Conservation (phyloP, 2,797 vertebrate species). For the Paguma larvata region DNA sequence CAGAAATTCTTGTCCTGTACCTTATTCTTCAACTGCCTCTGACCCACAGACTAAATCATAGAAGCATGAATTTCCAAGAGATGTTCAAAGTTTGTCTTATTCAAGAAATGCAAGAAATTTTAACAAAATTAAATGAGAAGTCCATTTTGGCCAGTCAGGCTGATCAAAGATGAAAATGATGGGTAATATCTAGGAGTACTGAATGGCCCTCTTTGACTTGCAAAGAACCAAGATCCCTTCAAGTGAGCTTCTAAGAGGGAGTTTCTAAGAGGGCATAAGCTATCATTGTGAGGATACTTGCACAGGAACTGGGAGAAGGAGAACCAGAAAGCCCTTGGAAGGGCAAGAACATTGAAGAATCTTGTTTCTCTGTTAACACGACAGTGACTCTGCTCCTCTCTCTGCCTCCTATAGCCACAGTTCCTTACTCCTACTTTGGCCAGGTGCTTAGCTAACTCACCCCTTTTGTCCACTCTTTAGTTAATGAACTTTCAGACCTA, state of each 20-base stretch:
- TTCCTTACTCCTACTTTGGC: not conserved
- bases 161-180: not conserved
- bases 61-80: not conserved
- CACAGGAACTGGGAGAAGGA: not conserved
- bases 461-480: not conserved
- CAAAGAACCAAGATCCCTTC: not conserved
- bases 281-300: not conserved
- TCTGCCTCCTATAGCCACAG: not conserved
- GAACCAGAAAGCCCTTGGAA: not conserved
- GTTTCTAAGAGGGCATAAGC: not conserved
- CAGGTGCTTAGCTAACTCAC: not conserved
- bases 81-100: not conserved
- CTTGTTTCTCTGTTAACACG: not conserved
- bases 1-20: not conserved
- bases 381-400: not conserved
- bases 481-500: not conserved
- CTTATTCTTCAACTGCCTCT: not conserved
- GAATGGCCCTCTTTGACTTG: not conserved
- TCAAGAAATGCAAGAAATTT: not conserved
- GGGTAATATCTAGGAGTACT: not conserved
- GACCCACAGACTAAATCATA: not conserved
- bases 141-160: not conserved
- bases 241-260: not conserved
- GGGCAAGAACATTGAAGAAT: not conserved
- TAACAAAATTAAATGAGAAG: not conserved